phyloP scores from a whole-genome alignment of 64 coral and sea anemone species.

The Porites australiensis region DNA sequence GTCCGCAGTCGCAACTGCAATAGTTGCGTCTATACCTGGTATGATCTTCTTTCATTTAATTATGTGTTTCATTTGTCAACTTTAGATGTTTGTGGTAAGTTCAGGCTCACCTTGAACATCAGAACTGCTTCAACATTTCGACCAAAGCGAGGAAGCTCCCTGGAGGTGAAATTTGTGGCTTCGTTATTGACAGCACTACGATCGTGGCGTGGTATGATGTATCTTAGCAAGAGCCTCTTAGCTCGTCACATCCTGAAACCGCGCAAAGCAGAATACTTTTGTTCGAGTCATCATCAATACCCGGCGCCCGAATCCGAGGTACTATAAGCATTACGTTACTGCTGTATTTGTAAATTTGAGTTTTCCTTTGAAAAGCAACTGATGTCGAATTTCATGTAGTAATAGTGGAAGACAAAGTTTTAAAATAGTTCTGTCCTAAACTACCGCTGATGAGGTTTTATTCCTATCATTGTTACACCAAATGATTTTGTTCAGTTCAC shows the following conservation, averaged over 20 bases:
- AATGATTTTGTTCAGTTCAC: no score
- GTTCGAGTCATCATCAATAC: neutral
- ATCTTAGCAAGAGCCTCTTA: conserved; percentile 67
- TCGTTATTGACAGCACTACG: conserved; percentile 79
- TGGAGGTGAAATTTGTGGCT: conserved; percentile 54
- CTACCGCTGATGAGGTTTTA: no score
- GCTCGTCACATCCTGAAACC: conserved; percentile 87
- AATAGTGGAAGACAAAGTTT: no score
- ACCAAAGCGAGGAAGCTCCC: neutral
- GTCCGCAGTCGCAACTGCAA: no score
- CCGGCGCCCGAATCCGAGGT: conserved; percentile 50
- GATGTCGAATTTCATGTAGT: no score
- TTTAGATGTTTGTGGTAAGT: neutral
- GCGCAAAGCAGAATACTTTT: conserved; percentile 65
- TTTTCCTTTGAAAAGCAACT: no score
- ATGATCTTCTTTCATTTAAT: neutral
- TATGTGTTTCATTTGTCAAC: neutral
- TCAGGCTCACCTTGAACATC: neutral
- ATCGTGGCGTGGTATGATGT: conserved; percentile 81
- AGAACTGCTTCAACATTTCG: conserved; percentile 7
- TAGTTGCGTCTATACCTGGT: no score
- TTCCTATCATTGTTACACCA: no score
- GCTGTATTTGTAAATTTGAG: no score
- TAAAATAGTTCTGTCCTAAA: no score
- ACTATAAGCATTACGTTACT: neutral